Conservation (phyloP, 1,140 invertebrate genomes). For the Zaprionus camerounensis region DNA sequence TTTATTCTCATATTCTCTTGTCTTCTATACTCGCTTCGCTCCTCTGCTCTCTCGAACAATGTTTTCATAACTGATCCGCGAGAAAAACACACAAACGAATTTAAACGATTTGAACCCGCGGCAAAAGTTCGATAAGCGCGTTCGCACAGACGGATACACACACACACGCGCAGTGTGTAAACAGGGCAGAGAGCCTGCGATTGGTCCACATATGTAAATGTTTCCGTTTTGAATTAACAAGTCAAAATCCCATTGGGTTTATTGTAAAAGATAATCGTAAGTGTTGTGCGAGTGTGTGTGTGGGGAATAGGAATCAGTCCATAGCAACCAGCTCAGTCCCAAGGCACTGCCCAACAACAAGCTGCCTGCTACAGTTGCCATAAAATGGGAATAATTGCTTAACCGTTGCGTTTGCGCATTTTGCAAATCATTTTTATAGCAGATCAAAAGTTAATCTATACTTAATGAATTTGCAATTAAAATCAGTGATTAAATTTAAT, state of each 20-base stretch:
- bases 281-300: neutral
- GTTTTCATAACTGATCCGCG: neutral
- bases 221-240: neutral
- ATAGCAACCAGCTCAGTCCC: neutral
- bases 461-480: no score
- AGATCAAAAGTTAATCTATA: neutral
- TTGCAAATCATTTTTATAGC: neutral
- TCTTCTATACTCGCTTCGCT: neutral
- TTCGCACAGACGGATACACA: neutral
- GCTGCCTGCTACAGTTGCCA: neutral
- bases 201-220: neutral
- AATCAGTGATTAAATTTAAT: no score
- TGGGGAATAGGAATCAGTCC: neutral
- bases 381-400: neutral
- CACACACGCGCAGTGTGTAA: neutral
- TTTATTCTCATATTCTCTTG: neutral
- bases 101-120: neutral
- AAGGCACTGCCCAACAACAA: neutral
- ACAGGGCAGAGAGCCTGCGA: neutral
- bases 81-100: neutral
- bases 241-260: neutral
- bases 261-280: neutral
- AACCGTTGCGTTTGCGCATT: neutral
- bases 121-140: neutral
- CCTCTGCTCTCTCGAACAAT: neutral